Evolutionary conservation across 2,797 vertebrate genomes (phyloP), one percentile per base, ranked within the genome.

Genomic region (Sebastes nivosus): DNA sequence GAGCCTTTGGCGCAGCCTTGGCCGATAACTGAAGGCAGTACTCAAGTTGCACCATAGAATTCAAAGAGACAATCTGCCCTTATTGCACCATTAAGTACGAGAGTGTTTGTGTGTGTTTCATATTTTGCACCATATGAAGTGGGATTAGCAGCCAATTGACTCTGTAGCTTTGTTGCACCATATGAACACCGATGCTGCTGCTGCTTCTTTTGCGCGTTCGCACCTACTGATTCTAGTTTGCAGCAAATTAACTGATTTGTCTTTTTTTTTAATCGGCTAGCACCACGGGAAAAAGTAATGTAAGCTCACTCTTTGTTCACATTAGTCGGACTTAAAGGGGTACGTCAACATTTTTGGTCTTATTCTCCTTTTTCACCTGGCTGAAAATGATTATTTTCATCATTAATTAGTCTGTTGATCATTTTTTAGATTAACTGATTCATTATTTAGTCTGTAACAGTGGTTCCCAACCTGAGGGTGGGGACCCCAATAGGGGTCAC

Each of bases 111-210:
- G 87, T 88, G 85, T 88, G 87, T 91, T 83, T 84, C 71, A 70
- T 91, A 77, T 91, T 91, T 91, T 90, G 93, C 94, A 95, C 94
- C 94, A 94, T 94, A 89, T 87, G 90, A 93, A 91, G 86, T 75
- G 80, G 86, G 87, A 77, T 88, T 87, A 92, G 93, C 92, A 92
- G 92, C 92, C 93, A 92, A 90, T 90, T 82, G 87, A 87, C 89
- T 88, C 80, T 55, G 65, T 77, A 78, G 80, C 82, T 89, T 25
- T 38, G 66, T 89, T 67, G 88, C 90, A 91, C 88, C 89, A 87
- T 89, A 61, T 83, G 80, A 89, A 75, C 81, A 52, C 75, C 30
- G 34, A 77, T 67, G 80, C 36, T 38, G 83, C 85, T 79, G 82
- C 85, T 79, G 83, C 85, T 79, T 81, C 87, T 68, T 77, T 80